Evolutionary conservation across 2,113 vertebrate genomes (phyloP).

Genomic region (Siniperca knerii): DNA sequence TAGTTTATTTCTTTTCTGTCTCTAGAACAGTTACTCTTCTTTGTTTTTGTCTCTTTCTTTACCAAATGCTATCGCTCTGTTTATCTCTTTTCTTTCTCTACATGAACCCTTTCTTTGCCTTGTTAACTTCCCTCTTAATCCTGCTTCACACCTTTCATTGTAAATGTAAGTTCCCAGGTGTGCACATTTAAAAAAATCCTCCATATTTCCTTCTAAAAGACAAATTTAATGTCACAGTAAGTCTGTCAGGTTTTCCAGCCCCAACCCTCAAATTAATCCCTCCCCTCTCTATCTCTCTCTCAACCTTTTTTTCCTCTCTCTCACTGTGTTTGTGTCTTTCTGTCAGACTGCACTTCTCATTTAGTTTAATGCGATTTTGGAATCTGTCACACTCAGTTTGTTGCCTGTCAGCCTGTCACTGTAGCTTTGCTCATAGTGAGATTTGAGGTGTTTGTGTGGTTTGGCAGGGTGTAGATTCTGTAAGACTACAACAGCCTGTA

Average conservation of each 20-base stretch:
- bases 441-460: conserved; percentile 72
- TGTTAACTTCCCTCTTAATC: conserved; percentile 59
- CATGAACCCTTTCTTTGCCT: conserved; percentile 11
- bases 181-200: conserved; percentile 21
- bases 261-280: conserved; percentile 77
- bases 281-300: conserved; percentile 49
- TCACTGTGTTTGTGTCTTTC: conserved; percentile 60
- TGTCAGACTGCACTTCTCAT: conserved; percentile 74
- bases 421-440: conserved; percentile 61
- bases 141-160: conserved; percentile 48
- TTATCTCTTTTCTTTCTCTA: conserved; percentile 2
- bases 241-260: conserved; percentile 79
- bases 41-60: not conserved
- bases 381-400: conserved; percentile 83
- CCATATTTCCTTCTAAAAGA: conserved; percentile 70
- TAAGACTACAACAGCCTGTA: conserved; percentile 48
- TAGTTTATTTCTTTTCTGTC: not conserved
- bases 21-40: not conserved
- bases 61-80: not conserved
- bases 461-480: conserved; percentile 64
- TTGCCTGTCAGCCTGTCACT: conserved; percentile 79
- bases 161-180: conserved; percentile 73
- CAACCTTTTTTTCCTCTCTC: conserved; percentile 45
- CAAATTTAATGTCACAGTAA: conserved; percentile 82
- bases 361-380: conserved; percentile 84